phyloP scores from a whole-genome alignment of 53 echinoderm and acorn worm species.

The Holothuria scabra region DNA sequence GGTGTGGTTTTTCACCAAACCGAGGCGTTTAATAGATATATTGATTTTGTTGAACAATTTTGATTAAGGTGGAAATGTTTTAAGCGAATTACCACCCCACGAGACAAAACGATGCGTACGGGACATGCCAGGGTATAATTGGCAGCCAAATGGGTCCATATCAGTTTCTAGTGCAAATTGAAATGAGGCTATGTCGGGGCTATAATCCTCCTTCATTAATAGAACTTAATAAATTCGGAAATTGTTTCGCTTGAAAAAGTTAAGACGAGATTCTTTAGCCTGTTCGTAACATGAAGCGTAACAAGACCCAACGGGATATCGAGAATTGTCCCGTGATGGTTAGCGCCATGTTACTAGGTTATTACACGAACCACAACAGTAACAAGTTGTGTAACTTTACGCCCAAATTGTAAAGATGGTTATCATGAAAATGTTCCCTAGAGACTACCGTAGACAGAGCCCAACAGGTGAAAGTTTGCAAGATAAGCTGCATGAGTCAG shows the following conservation, averaged over 20 bases:
- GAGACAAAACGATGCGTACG: neutral
- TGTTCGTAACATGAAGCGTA: slow-evolving; percentile 21
- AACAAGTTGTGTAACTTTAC: slow-evolving; percentile 16
- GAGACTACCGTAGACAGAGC: too few species aligned
- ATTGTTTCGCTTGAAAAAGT: slow-evolving; percentile 37
- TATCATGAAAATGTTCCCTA: too few species aligned
- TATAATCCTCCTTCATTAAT: slow-evolving; percentile 28
- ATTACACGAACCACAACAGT: slow-evolving; percentile 20
- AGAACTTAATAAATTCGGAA: neutral
- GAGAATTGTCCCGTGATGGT: neutral
- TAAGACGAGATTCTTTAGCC: neutral
- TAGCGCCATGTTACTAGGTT: slow-evolving; percentile 17
- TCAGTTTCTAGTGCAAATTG: slow-evolving; percentile 39
- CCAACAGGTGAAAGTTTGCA: too few species aligned
- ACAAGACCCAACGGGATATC: slow-evolving; percentile 35
- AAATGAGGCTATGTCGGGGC: slow-evolving; percentile 38
- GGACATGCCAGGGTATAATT: slow-evolving; percentile 21
- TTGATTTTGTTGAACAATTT: slow-evolving; percentile 30
- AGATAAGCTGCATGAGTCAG: too few species aligned
- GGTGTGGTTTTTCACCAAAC: neutral
- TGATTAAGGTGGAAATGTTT: slow-evolving; percentile 33
- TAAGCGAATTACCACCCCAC: slow-evolving; percentile 30
- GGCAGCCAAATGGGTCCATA: slow-evolving; percentile 27
- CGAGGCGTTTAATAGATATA: slow-evolving; percentile 23
- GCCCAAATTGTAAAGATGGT: too few species aligned